Percentiles rank a stretch among this genome's conserved stretches.
These are phyloP conservation scores for Drosophila equinoxialis DNA, from an alignment of 1,140 invertebrate genomes.

Conservation along the genomic window DNA sequence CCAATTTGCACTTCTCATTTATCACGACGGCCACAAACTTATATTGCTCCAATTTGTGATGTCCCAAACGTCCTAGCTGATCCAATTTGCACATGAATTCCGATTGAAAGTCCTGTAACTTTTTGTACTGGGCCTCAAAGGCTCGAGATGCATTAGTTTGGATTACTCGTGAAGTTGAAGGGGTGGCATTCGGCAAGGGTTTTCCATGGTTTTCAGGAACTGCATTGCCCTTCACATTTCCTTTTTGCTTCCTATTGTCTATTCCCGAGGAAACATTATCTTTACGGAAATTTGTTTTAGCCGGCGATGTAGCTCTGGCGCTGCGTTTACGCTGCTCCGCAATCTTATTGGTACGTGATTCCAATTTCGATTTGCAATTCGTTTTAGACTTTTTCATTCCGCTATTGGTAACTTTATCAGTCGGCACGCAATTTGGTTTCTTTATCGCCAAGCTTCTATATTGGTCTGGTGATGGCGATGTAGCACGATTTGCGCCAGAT, in stretches of 20 bases:
- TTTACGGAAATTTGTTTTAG: neutral
- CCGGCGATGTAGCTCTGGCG: neutral
- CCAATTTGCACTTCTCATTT: slow-evolving; percentile 41
- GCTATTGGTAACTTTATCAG: no score
- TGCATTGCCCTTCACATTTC: neutral
- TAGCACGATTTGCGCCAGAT: neutral
- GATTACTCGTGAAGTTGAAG: neutral
- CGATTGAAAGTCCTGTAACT: slow-evolving; percentile 44
- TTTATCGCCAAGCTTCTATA: no score
- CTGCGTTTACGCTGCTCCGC: neutral
- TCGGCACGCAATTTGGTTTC: neutral
- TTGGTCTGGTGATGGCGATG: neutral
- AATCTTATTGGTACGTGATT: neutral
- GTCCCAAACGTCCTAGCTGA: neutral
- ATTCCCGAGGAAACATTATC: neutral
- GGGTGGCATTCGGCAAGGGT: no score
- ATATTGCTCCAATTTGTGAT: slow-evolving; percentile 9
- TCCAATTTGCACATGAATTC: slow-evolving; percentile 45
- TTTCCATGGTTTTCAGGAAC: neutral
- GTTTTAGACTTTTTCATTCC: neutral
- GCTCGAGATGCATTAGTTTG: neutral
- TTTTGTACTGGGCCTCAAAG: slow-evolving; percentile 31
- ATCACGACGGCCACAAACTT: slow-evolving; percentile 51
- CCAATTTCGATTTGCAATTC: neutral
- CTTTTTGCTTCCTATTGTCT: neutral